Base-by-base conservation (phyloP, 2,888 invertebrate genomes). In the Drosophila mulleri region DNA sequence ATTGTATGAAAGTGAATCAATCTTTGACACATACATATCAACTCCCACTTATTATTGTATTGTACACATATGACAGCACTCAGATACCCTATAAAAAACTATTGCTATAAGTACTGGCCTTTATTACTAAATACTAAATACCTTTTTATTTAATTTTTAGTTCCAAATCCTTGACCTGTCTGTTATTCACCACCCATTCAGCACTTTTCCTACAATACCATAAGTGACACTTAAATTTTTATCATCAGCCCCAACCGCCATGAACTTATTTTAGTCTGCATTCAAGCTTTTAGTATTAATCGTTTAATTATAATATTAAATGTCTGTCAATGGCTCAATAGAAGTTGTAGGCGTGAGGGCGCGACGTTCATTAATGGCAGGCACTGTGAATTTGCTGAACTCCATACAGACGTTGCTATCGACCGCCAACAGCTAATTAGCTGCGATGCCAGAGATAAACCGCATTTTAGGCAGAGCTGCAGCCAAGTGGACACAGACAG, bases 401-500 rank as follows among this genome's bases (percentile, higher is more conserved):
- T 26, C 37, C 64, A 71, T 11, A 62, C 8, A 35, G 26, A 50
- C 58, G 35, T 18, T 63, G 41, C 26, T n/a, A 53, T n/a, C 16
- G 41, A 44, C 32, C 37, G 39, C 44, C 58, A 68, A 74, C 32
- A 29, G 39, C 44, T 61, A 68, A 74, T 74, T 68, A 68, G n/a
- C n/a, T 14, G 5, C 20, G 67, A 74, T 73, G 35, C 26, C 1
- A 53, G 47, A 45, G 52, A 63, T 72, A 75, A 54, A 35, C n/a
- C 6, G 7, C 42, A 39, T 14, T 45, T 9, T 20, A 20, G 29
- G 26, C 11, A 8, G 16, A 18, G 20, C 35, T 11, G 1, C 35
- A 26, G 26, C 16, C 20, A 41, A 47, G 1, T 32, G 20, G 29
- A 45, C 54, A 52, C 63, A 75, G 47, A 74, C 16, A 47, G 58